Base-by-base conservation (phyloP, 2,888 invertebrate genomes). In the Chymomyza procnemis region DNA sequence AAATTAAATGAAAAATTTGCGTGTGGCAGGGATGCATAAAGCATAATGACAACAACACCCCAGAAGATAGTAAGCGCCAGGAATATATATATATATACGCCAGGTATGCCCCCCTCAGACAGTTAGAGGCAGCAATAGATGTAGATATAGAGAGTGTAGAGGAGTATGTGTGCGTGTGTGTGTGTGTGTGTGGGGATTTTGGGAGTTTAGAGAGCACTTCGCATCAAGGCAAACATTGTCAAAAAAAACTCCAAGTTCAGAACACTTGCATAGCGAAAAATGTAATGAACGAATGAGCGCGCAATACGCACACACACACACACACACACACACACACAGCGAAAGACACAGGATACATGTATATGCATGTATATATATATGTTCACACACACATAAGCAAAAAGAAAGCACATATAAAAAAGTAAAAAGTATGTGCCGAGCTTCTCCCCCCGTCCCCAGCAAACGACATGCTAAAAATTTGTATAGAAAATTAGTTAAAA, bases 401-500 rank as follows among this genome's bases (percentile, higher is more conserved):
- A 21, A 64, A 66, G 66, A 73, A 66, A 73, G 68, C 69, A 73
- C 61, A 57, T 61, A 26, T 56, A 21, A 46, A 63, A 50, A 41
- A 61, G 55, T 56, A 62, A 64, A 63, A 65, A 47, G 58, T 64
- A 26, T 68, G 70, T 62, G 74, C 71, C 74, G 18, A 60, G 73
- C 73, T 66, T 8, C 26, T n/a, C n/a, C n/a, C n/a, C n/a, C n/a
- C n/a, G n/a, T n/a, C n/a, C n/a, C n/a, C n/a, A n/a, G n/a, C n/a
- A n/a, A 73, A 79, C 79, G 85, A 81, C 84, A 84, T 76, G 81
- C 80, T 85, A 88, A 88, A 88, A 88, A 89, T 88, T 89, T 89
- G 89, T 89, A 88, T 89, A 89, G 90, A 89, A 89, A 89, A 89
- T 89, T 89, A 89, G 89, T 89, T 89, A 89, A 89, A 89, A 85